These are phyloP conservation scores for Argynnis bischoffii DNA, from an alignment of 2,888 invertebrate species.

Conservation along the genomic window DNA sequence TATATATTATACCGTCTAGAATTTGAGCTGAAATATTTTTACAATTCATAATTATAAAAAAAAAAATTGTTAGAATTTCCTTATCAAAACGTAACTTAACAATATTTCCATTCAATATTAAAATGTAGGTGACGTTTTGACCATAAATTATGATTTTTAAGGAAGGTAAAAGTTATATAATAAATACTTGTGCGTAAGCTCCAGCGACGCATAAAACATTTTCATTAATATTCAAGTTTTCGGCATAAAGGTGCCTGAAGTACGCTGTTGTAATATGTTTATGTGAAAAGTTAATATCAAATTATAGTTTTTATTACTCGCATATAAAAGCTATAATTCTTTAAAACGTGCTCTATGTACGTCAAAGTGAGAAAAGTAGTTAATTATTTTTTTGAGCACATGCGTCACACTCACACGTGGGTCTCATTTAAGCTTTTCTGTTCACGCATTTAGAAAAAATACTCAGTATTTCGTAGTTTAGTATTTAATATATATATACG, in stretches of 20 bases:
- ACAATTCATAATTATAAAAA: background rate
- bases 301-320: conserved; percentile 7
- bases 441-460: background rate
- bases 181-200: conserved; percentile 4
- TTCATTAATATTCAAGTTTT: conserved; percentile 27
- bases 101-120: too few relatives aligned
- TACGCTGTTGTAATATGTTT: conserved; percentile 1
- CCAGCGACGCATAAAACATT: conserved; percentile 19
- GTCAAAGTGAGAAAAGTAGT: conserved; percentile 21
- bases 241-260: conserved; percentile 10
- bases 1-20: background rate
- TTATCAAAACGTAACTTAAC: too few relatives aligned
- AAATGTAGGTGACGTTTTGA: too few relatives aligned
- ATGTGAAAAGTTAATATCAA: background rate
- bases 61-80: too few relatives aligned
- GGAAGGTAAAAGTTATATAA: conserved; percentile 2
- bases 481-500: too few relatives aligned
- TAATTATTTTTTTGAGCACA: conserved; percentile 30
- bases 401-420: conserved; percentile 22
- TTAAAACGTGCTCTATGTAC: background rate
- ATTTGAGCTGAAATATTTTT: background rate
- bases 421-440: conserved; percentile 3
- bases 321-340: conserved; percentile 1
- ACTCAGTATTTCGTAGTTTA: too few relatives aligned
- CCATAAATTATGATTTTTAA: background rate